Evolutionary conservation across 2,888 invertebrate genomes (phyloP).

Genomic region (Cosmopolites sordidus): DNA sequence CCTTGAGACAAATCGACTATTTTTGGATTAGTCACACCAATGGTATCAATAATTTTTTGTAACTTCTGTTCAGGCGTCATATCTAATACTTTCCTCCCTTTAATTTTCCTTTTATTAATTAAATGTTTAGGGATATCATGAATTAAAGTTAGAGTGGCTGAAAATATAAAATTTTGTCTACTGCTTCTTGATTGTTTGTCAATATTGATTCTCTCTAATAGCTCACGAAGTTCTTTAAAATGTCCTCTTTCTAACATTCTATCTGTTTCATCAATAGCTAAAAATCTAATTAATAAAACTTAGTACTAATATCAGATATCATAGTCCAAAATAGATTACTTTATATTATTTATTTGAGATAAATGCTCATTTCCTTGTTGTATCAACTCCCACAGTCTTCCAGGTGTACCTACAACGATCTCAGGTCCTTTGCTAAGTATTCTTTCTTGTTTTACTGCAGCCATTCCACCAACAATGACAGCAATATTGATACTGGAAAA

Average conservation of each 20-base stretch:
- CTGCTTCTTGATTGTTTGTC: slow-evolving; percentile 56
- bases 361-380: slow-evolving; percentile 74
- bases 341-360: slow-evolving; percentile 64
- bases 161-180: slow-evolving; percentile 94
- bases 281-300: slow-evolving; percentile 55
- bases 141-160: slow-evolving; percentile 90
- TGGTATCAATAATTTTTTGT: slow-evolving; percentile 68
- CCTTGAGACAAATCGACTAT: slow-evolving; percentile 86
- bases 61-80: slow-evolving; percentile 73
- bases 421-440: slow-evolving; percentile 80
- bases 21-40: slow-evolving; percentile 87
- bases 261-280: slow-evolving; percentile 98
- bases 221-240: slow-evolving; percentile 81
- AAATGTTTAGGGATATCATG: slow-evolving; percentile 78
- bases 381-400: slow-evolving; percentile 92
- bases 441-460: slow-evolving; percentile 89
- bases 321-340: slow-evolving; percentile 47
- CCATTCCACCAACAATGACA: slow-evolving; percentile 90
- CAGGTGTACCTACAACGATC: slow-evolving; percentile 95
- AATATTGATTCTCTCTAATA: slow-evolving; percentile 75
- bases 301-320: background rate
- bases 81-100: slow-evolving; percentile 55
- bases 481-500: slow-evolving; percentile 75
- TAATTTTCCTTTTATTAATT: slow-evolving; percentile 54
- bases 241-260: slow-evolving; percentile 96